Evolutionary conservation across 2,113 vertebrate genomes (phyloP), one percentile per base, ranked within the genome.

Genomic region (Brachyhypopomus gauderio): DNA sequence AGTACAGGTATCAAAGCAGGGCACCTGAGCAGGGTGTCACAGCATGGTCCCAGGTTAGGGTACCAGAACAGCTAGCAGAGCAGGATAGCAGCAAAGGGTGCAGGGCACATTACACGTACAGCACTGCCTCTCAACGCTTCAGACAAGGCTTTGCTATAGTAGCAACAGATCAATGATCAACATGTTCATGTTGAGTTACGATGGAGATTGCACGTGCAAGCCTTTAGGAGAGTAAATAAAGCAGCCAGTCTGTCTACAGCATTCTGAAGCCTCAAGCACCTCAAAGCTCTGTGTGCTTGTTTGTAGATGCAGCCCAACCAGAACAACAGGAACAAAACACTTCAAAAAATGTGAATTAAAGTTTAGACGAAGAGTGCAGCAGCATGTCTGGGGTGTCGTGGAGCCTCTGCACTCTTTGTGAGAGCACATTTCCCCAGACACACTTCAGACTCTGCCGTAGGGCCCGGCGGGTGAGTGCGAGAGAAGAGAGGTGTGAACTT

Each of bases 401-500:
- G 0, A 63, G 25, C 48, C 16, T 84, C 36, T 60, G 20, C 8
- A 8, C 58, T 55, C 25, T 73, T n/a, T 75, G 48, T 36, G n/a
- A 60, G 62, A 62, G 48, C 79, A 64, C 36, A 45, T 67, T 23
- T 77, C 58, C 60, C 56, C 19, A 17, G 81, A 85, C 64, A 72
- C 45, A 72, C 78, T 84, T 89, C 79, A 80, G 78, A 78, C 85
- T 86, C 77, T 86, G 87, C 87, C 85, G 75, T 82, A 75, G 67
- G 76, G 72, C 73, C 72, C 71, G 56, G 70, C 59, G 77, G 66
- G 77, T 79, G 77, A 89, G 84, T 75, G 66, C 23, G 41, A 38
- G 66, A 30, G 80, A 83, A 76, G 62, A 82, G 82, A 87, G 82
- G 83, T 84, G 86, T 86, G 90, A 89, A 90, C 86, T 79, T 84